Evolutionary conservation across 2,888 invertebrate species (phyloP), one percentile per base, ranked within the genome.

Genomic region (Podotricha telesiphe): DNA sequence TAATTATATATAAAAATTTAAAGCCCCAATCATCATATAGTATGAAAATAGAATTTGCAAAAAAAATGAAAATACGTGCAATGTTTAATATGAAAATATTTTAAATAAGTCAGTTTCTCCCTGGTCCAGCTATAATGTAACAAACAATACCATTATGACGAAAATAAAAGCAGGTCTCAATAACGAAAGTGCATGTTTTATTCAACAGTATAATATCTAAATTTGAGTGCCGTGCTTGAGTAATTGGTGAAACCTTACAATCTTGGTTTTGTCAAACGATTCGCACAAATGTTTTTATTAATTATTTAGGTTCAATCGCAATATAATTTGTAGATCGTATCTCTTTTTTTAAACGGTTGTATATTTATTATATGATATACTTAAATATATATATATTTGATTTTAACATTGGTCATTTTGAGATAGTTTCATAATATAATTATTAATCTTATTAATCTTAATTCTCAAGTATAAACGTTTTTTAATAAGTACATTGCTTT

Each of bases 101-200:
- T 1, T 7, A n/a, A 28, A n/a, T 53, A 28, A 28, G n/a, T 28
- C 22, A 22, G 7, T 51, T 51, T 15, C 15, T 51, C 15, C 15
- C 28, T 22, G 20, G 0, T 6, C n/a, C 17, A 4, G 34, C 19
- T 56, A 17, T 19, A 19, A 7, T 37, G 37, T 37, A 37, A 56
- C 37, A 40, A 40, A 17, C 13, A 56, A 37, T 56, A 37, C 37
- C 19, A 56, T 40, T 40, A 37, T 20, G 8, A 40, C 20, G 40
- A 15, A 42, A 58, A 7, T 40, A 20, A 58, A 19, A 13, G 13
- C 7, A 58, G 15, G 4, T 15, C 40, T 40, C 40, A 20, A 40
- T 40, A 40, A 37, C 6, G 40, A 58, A 58, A 58, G 58, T 58
- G 58, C 40, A 58, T 58, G 58, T 58, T 58, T 58, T 42, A 58